These are phyloP conservation scores for Oreocharis arfaki DNA, from an alignment of 2,113 vertebrate species.

Conservation along the genomic window DNA sequence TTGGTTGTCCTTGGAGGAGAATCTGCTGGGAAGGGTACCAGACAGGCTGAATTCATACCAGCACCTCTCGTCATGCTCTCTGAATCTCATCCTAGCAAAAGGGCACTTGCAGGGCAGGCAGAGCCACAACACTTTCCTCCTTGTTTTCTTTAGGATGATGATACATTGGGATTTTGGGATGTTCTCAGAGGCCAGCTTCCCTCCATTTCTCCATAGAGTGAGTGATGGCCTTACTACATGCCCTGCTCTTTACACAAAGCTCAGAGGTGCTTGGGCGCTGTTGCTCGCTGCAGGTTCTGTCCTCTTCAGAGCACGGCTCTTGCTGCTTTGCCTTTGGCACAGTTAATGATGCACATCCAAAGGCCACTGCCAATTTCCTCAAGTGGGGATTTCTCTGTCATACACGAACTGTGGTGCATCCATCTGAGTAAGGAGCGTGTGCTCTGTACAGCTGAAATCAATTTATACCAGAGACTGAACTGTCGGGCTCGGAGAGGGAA, in stretches of 20 bases:
- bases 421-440: neutral
- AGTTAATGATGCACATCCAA: neutral
- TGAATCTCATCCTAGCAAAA: neutral
- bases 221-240: neutral
- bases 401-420: neutral
- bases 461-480: neutral
- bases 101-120: neutral
- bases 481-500: neutral
- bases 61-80: rapidly evolving
- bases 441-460: neutral
- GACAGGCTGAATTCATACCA: neutral
- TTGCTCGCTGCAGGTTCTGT: rapidly evolving
- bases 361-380: neutral
- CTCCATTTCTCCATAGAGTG: neutral
- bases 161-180: neutral
- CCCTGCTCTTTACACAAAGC: neutral
- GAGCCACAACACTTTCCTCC: neutral
- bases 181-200: neutral
- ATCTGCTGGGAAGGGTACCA: neutral
- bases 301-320: neutral
- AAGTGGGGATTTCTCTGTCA: neutral
- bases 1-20: neutral
- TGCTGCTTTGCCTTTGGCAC: neutral
- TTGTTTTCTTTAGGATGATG: neutral
- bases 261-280: rapidly evolving